phyloP scores from a whole-genome alignment of 2,888 invertebrate species.

The Synergus itoensis region DNA sequence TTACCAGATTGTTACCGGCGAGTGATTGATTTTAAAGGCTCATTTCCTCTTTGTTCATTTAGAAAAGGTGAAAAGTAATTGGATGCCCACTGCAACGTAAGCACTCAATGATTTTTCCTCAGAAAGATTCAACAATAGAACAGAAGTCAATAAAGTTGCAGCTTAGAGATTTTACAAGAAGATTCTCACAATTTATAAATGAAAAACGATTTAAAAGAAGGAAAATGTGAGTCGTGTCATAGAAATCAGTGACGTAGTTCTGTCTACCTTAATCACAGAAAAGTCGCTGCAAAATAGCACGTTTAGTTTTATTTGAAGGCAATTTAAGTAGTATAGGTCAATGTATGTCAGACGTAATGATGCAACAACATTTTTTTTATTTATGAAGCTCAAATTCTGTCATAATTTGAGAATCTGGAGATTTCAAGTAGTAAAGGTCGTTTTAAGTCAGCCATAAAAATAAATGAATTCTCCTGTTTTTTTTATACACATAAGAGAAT shows the following conservation, averaged over 20 bases:
- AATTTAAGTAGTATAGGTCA: neutral
- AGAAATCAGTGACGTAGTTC: neutral
- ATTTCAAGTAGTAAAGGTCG: neutral
- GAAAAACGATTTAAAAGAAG: neutral
- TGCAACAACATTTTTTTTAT: neutral
- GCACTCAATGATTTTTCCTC: neutral
- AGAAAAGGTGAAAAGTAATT: conserved; percentile 22
- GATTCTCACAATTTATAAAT: neutral
- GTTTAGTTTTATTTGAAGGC: neutral
- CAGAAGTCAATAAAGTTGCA: neutral
- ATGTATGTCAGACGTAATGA: neutral
- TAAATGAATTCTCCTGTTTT: neutral
- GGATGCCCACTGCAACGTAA: neutral
- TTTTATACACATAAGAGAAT: neutral
- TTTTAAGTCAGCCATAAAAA: neutral
- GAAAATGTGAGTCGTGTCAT: too few relatives aligned
- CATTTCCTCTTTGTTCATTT: conserved; percentile 39
- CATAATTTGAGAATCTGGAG: neutral
- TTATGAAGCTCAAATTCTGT: neutral
- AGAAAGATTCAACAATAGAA: neutral
- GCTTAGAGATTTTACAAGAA: neutral
- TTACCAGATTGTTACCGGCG: conserved; percentile 30
- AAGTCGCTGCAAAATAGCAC: neutral
- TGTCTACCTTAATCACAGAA: too few relatives aligned
- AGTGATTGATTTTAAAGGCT: conserved; percentile 39